Percentiles rank a stretch among this genome's conserved stretches.
These are phyloP conservation scores for Dendroctonus ponderosae DNA, from an alignment of 1,140 invertebrate genomes.

Conservation along the genomic window DNA sequence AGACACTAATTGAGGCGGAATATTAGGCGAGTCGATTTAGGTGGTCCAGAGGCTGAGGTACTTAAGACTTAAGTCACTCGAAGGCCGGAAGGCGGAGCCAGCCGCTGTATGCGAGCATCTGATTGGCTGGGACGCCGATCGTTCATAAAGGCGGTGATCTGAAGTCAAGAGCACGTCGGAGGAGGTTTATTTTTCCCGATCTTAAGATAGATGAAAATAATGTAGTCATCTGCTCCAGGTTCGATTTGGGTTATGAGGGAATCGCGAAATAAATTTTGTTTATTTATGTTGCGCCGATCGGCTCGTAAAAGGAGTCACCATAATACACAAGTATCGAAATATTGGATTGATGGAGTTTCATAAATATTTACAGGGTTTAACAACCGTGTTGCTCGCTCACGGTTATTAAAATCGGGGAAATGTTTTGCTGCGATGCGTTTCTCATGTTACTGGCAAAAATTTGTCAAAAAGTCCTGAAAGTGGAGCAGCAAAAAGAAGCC, in stretches of 20 bases:
- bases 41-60: conserved; percentile 24
- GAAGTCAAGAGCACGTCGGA: conserved; percentile 3
- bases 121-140: conserved; percentile 19
- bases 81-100: conserved; percentile 21
- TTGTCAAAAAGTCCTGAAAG: no score
- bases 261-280: not conserved
- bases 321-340: no score
- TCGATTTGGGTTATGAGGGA: not conserved
- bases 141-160: conserved; percentile 22
- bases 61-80: conserved; percentile 8
- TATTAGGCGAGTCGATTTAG: conserved; percentile 14
- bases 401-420: no score
- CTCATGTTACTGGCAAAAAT: no score
- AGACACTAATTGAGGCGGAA: conserved; percentile 21
- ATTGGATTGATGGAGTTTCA: no score
- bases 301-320: not conserved
- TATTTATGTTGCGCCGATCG: not conserved
- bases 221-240: not conserved
- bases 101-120: conserved; percentile 4
- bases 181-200: conserved; percentile 14
- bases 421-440: no score
- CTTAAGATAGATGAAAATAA: not conserved
- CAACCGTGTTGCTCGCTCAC: no score
- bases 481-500: no score
- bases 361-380: no score